A percentile compares a stretch with the other conserved stretches of the same genome.
Evolutionary conservation across 2,888 invertebrate genomes (phyloP).

Genomic region (Bellardia pandia): DNA sequence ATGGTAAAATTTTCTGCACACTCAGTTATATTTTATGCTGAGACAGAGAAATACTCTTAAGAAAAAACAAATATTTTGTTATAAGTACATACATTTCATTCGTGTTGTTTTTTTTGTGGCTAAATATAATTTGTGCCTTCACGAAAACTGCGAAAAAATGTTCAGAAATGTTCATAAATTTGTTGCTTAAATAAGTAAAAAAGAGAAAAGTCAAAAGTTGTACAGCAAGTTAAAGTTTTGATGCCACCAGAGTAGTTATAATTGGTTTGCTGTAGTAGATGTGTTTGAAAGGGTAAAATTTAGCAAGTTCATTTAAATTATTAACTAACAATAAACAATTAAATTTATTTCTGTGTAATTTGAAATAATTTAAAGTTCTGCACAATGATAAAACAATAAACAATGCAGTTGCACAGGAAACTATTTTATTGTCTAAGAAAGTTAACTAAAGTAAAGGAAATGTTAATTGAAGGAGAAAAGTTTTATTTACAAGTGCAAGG

Average conservation of each 20-base stretch:
- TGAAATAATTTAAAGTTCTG: neutral
- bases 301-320: slow-evolving; percentile 57
- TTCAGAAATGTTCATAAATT: slow-evolving; percentile 46
- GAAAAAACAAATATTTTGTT: too few relatives aligned
- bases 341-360: slow-evolving; percentile 18
- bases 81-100: neutral
- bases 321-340: slow-evolving; percentile 46
- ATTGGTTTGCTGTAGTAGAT: neutral
- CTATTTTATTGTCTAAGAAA: slow-evolving; percentile 9
- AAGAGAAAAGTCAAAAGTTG: slow-evolving; percentile 45
- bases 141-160: too few relatives aligned
- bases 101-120: too few relatives aligned
- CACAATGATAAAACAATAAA: slow-evolving; percentile 15
- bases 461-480: slow-evolving; percentile 24
- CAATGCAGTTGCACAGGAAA: neutral
- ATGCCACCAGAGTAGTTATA: slow-evolving; percentile 17
- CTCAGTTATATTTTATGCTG: too few relatives aligned
- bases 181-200: slow-evolving; percentile 36
- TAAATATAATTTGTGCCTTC: too few relatives aligned
- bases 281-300: slow-evolving; percentile 5
- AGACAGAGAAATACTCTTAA: too few relatives aligned
- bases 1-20: neutral
- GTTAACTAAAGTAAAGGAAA: neutral
- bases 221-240: slow-evolving; percentile 21
- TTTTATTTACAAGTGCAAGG: neutral